Base-by-base conservation (phyloP, 2,888 invertebrate genomes). In the Pyrrhosoma nymphula region DNA sequence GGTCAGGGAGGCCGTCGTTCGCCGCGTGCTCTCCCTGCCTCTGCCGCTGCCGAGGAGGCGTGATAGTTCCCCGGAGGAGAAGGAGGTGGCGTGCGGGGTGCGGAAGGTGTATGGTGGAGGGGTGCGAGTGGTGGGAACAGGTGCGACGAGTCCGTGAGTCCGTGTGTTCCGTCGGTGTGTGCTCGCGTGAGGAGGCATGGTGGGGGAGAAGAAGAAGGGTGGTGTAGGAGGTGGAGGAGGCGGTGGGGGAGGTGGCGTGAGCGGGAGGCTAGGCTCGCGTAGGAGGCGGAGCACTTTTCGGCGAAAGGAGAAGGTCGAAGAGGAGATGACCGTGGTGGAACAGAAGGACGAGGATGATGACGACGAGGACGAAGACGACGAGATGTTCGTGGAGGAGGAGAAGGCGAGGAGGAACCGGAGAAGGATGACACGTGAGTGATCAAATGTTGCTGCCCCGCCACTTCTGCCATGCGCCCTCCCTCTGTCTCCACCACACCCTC, bases 381-480 rank as follows among this genome's bases (percentile, higher is more conserved):
- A 75, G 16, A 26, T 26, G 35, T 30, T 82, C 16, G 30, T 82
- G 30, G 82, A 35, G 82, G 82, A 89, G 75, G 93, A 69, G 63
- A 39, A 63, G 18, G 16, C 26, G 75, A 12, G n/a, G 82, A 56
- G 90, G 56, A 56, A n/a, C 12, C 39, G 10, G 23, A 23, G n/a
- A 47, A 93, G 93, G 93, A 69, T 63, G 69, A 93, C 93, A 93
- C 93, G 93, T 93, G 93, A 93, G 93, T 91, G 60, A 26, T 91
- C 2, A 47, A 47, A 47, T 47, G 47, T 63, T 91, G 39, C 35
- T 8, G 20, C 16, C 12, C 60, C 60, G 16, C 16, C 16, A n/a
- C 82, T 18, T 12, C 82, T 82, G 30, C 30, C 82, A 30, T 82
- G 14, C 30, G 12, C 88, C 23, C 12, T 39, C 47, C 26, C 35